Base-by-base conservation (phyloP, 1,140 invertebrate species). In the Gonatopus flavifemur region DNA sequence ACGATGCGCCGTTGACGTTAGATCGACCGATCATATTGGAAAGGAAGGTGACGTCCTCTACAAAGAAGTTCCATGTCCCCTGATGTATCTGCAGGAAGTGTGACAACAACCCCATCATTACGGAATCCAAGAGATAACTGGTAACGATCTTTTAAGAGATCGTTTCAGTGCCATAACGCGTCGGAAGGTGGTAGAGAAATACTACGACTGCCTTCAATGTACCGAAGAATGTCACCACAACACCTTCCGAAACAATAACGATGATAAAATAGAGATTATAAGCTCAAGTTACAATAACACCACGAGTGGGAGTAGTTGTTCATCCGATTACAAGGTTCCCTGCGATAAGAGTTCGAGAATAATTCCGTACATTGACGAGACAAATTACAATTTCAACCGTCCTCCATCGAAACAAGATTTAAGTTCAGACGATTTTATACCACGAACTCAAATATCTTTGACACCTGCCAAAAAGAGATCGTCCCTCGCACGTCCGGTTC, bases 71-170 rank as follows among this genome's bases (percentile, higher is more conserved):
- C 63, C 75, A 1, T 95, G 89, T 72, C 89, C 89, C 4, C 71
- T 90, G 1, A 91, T 90, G 72, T 91, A 89, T 60, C 80, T 92
- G 49, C 89, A 91, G 80, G 90, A 89, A 75, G 88, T 90, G 86
- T 89, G 87, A 89, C 87, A 84, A 59, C 77, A 79, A 64, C 74
- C 76, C 67, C n/a, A n/a, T n/a, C n/a, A n/a, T n/a, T 69, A 75
- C 47, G 56, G 66, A 54, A 59, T 61, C 52, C 60, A 63, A 28
- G 24, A 33, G 15, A 64, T 62, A 33, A 47, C 58, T 30, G 47
- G 56, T 41, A 60, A 69, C 49, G 40, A 58, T 15, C 46, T 60
- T n/a, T n/a, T n/a, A 3, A 61, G 59, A n/a, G 49, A 59, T 46
- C 72, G 72, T 54, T 68, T 49, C 57, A 61, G 51, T 32, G 52